Conservation (phyloP, 2,113 vertebrate species). For the Ctenodactylus gundi region DNA sequence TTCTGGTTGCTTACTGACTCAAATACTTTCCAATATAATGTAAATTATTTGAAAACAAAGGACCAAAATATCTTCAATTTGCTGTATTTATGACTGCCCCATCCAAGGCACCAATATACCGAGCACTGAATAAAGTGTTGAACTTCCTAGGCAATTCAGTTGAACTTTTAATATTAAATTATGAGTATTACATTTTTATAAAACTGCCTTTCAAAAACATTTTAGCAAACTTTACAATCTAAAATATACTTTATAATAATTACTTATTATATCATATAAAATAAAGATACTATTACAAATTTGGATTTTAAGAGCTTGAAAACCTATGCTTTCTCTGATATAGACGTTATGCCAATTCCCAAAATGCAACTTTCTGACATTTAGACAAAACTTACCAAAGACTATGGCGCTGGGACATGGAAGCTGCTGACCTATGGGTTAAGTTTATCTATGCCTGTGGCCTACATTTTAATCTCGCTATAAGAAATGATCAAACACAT, state of each 20-base stretch:
- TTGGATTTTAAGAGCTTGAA: conserved; percentile 35
- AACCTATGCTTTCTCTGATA: neutral
- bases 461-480: neutral
- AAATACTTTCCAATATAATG: neutral
- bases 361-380: neutral
- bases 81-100: neutral
- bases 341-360: neutral
- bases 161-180: conserved; percentile 46
- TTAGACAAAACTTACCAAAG: neutral
- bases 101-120: neutral
- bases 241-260: too few relatives aligned
- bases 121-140: neutral
- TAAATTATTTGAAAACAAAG: neutral
- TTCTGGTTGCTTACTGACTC: neutral
- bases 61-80: neutral
- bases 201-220: neutral
- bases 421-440: neutral
- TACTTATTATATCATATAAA: too few relatives aligned
- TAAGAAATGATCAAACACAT: neutral
- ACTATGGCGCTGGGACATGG: neutral
- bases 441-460: fast-evolving
- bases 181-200: too few relatives aligned
- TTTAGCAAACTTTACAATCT: neutral
- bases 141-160: conserved; percentile 44
- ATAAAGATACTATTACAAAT: neutral